Conservation (phyloP, 2,888 invertebrate species). For the Lepidocyrtoides sp. region DNA sequence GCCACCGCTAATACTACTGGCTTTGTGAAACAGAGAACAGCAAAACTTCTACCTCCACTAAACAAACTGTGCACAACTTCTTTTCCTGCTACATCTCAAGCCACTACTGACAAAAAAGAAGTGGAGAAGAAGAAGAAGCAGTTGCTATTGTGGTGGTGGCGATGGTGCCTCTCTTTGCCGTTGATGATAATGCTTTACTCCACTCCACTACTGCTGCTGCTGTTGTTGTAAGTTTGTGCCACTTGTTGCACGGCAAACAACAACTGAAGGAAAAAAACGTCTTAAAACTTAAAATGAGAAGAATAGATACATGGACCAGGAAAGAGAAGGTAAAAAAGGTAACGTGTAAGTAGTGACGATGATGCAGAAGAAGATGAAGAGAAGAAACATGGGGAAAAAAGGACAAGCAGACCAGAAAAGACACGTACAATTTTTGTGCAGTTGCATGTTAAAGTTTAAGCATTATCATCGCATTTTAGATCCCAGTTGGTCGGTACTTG, state of each 20-base stretch:
- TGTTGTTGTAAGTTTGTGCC: not conserved
- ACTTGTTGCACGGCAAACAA: conserved; percentile 44
- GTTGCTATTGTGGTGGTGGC: not conserved
- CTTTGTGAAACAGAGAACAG: no score
- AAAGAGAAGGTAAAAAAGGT: not conserved
- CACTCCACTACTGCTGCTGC: not conserved
- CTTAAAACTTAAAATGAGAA: conserved; percentile 3
- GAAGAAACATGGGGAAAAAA: conserved; percentile 33
- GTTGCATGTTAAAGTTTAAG: conserved; percentile 5
- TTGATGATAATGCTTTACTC: not conserved
- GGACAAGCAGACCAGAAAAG: not conserved
- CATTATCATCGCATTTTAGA: no score
- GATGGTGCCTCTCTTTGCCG: conserved; percentile 1
- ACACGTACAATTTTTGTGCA: no score
- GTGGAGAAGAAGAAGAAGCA: not conserved
- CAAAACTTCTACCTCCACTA: not conserved
- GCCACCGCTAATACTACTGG: not conserved
- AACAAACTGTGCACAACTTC: conserved; percentile 17
- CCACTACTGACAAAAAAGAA: conserved; percentile 19
- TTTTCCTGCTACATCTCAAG: conserved; percentile 1
- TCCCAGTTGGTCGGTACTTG: conserved; percentile 26
- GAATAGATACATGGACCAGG: conserved; percentile 46
- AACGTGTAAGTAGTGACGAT: conserved; percentile 58
- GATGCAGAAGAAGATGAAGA: conserved; percentile 27
- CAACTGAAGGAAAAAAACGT: conserved; percentile 23